Percentiles rank a stretch among this genome's conserved stretches.
phyloP scores from a whole-genome alignment of 2,888 invertebrate species.

The Cephus rjabovi region DNA sequence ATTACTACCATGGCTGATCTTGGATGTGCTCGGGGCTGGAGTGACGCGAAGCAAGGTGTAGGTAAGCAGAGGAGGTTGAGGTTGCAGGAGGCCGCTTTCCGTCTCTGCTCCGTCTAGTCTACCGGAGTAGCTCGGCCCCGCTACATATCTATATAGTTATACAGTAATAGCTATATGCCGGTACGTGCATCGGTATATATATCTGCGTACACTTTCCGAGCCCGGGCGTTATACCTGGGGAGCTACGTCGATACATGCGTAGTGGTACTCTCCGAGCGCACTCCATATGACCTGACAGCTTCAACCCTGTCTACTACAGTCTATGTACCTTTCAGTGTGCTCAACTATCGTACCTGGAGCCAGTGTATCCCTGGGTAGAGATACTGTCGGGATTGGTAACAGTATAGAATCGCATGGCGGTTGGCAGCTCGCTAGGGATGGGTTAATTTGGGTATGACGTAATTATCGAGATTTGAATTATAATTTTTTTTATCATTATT shows the following conservation, averaged over 20 bases:
- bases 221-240: not conserved
- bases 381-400: not conserved
- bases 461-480: not conserved
- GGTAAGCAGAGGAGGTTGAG: constrained; percentile 28
- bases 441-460: not conserved
- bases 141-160: not conserved
- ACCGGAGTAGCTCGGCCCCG: not conserved
- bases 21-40: not conserved
- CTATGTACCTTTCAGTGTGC: not conserved
- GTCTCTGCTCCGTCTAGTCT: constrained; percentile 46
- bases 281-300: not conserved
- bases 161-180: not conserved
- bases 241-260: not conserved
- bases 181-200: not conserved
- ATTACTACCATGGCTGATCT: not conserved
- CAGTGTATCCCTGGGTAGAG: not conserved
- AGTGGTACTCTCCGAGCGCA: not conserved
- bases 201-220: not conserved
- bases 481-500: not conserved
- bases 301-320: not conserved
- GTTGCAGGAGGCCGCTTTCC: constrained; percentile 42
- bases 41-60: constrained; percentile 13
- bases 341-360: not conserved
- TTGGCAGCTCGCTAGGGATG: not conserved
- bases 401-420: not conserved